Conservation (phyloP, 2,888 invertebrate species). For the Mesochorus sp. region DNA sequence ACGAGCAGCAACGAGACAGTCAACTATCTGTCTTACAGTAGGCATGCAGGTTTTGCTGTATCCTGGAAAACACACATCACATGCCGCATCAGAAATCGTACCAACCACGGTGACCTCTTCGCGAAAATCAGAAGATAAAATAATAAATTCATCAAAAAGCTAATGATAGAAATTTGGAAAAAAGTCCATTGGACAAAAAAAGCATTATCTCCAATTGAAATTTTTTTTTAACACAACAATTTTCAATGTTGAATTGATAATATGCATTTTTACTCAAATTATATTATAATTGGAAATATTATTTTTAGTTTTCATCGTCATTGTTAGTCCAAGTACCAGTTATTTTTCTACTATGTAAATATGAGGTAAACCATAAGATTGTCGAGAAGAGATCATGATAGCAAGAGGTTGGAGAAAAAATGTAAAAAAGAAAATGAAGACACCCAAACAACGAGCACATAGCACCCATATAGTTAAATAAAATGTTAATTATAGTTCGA, state of each 20-base stretch:
- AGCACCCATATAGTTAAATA: conserved; percentile 32
- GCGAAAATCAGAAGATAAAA: conserved; percentile 47
- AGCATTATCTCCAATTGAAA: not conserved
- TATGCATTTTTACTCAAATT: not conserved
- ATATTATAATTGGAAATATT: not conserved
- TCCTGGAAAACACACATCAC: conserved; percentile 82
- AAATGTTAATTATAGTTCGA: conserved; percentile 26
- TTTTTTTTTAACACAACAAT: not conserved
- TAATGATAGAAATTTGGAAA: not conserved
- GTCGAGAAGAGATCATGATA: conserved; percentile 56
- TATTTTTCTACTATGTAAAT: conserved; percentile 1
- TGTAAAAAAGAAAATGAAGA: conserved; percentile 13
- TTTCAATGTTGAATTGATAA: too few species aligned
- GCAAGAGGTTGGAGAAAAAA: conserved; percentile 33
- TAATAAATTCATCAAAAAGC: conserved; percentile 8
- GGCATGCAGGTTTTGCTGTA: conserved; percentile 85
- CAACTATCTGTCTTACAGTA: conserved; percentile 83
- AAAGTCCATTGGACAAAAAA: not conserved
- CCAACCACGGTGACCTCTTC: conserved; percentile 61
- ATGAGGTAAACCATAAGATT: conserved; percentile 37
- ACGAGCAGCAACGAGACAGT: conserved; percentile 80
- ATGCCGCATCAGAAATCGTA: conserved; percentile 80
- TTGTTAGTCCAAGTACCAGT: not conserved
- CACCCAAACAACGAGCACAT: conserved; percentile 48
- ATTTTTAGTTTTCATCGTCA: not conserved